Evolutionary conservation across 2,113 vertebrate genomes (phyloP).

Genomic region (Athene noctua): DNA sequence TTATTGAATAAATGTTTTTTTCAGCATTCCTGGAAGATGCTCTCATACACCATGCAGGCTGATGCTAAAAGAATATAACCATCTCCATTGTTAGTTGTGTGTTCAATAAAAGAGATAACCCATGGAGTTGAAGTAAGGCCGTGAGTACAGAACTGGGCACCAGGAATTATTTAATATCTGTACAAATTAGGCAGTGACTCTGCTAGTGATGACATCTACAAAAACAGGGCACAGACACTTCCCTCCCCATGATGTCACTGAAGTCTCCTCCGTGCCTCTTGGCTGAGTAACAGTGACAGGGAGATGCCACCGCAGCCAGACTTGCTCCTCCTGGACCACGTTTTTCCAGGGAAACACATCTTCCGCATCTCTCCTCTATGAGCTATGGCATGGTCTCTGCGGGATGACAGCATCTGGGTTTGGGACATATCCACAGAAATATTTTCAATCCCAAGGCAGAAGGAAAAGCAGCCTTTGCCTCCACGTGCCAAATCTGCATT

Average conservation of each 20-base stretch:
- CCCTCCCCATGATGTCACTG: not conserved
- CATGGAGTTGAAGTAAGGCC: not conserved
- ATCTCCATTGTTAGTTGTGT: not conserved
- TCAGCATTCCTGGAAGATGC: not conserved
- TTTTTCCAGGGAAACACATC: not conserved
- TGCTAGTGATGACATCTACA: not conserved
- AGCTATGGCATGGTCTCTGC: accelerated
- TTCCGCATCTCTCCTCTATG: not conserved
- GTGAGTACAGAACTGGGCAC: not conserved
- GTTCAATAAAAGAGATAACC: not conserved
- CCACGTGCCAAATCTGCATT: not conserved
- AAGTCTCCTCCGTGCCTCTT: not conserved
- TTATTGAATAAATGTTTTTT: not conserved
- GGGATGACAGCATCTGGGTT: not conserved
- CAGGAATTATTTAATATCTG: not conserved
- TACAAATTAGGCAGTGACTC: not conserved
- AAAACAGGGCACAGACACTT: not conserved
- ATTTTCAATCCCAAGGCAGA: not conserved
- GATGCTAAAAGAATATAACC: not conserved
- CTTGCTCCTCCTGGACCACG: not conserved
- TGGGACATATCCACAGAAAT: not conserved
- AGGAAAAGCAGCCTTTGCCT: not conserved
- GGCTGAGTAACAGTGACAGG: no score
- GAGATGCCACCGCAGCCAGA: not conserved
- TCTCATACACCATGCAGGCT: not conserved